A percentile compares a stretch with the other conserved stretches of the same genome.
Conservation (phyloP, 35 echinoderm and acorn worm species). For the Anneissia japonica region DNA sequence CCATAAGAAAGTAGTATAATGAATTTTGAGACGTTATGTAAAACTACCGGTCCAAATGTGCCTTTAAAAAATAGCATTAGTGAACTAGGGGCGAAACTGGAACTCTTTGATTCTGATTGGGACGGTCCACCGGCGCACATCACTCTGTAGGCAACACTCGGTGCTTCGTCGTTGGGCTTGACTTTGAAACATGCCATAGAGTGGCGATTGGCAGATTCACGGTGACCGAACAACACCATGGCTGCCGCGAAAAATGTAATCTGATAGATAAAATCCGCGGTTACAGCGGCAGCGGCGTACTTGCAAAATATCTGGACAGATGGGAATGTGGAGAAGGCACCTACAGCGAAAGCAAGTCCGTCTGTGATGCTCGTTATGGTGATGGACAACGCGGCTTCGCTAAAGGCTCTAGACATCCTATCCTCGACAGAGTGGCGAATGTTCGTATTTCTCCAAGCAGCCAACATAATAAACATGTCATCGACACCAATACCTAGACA, state of each 20-base stretch:
- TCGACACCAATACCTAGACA: slow-evolving; percentile 78
- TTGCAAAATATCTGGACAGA: slow-evolving; percentile 84
- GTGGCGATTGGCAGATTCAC: slow-evolving; percentile 69
- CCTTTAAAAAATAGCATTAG: slow-evolving; percentile 72
- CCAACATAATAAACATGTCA: slow-evolving; percentile 99
- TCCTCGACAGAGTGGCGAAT: slow-evolving; percentile 44
- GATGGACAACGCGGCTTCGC: slow-evolving; percentile 91
- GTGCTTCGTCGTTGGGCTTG: slow-evolving; percentile 50
- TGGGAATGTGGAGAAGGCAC: slow-evolving; percentile 62
- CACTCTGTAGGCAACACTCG: slow-evolving; percentile 47
- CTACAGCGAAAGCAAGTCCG: slow-evolving; percentile 78
- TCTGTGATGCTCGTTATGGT: slow-evolving; percentile 97
- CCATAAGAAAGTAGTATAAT: slow-evolving; percentile 31
- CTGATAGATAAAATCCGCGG: slow-evolving; percentile 81
- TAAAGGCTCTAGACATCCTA: slow-evolving; percentile 64
- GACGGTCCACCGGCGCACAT: slow-evolving; percentile 76
- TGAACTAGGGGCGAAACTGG: slow-evolving; percentile 22
- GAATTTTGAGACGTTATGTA: slow-evolving; percentile 28
- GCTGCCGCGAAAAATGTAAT: slow-evolving; percentile 87
- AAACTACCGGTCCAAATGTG: slow-evolving; percentile 55
- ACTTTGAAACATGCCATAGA: slow-evolving; percentile 67
- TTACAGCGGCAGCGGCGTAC: slow-evolving; percentile 68
- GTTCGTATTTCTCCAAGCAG: slow-evolving; percentile 76
- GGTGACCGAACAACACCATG: slow-evolving; percentile 65
- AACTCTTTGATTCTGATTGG: too few relatives aligned